Conservation (phyloP, 1,140 invertebrate species). For the Alviniconcha marisindica region DNA sequence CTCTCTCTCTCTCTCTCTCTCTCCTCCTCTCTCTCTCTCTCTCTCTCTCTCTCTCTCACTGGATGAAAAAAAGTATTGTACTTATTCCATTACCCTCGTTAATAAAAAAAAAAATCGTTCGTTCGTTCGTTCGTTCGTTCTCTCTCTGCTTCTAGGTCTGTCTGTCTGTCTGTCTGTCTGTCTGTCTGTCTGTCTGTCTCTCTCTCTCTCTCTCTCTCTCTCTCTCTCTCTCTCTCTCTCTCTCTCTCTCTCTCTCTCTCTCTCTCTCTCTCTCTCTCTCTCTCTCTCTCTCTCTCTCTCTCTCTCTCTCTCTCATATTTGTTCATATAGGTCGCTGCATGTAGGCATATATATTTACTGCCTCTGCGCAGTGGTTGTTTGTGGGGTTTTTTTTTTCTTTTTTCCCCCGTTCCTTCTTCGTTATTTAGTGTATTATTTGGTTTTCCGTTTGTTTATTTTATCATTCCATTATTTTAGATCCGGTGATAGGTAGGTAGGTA, state of each 20-base stretch:
- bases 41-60: slow-evolving; percentile 50
- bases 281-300: slow-evolving; percentile 23
- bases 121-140: slow-evolving; percentile 19
- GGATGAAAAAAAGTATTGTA: no score
- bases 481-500: no score
- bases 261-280: not conserved
- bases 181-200: slow-evolving; percentile 15
- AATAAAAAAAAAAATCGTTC: no score
- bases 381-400: no score
- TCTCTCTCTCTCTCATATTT: not conserved
- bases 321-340: no score
- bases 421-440: no score
- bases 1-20: slow-evolving; percentile 5
- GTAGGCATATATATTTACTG: no score
- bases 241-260: slow-evolving; percentile 29
- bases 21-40: slow-evolving; percentile 18
- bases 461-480: no score
- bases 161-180: slow-evolving; percentile 14
- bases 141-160: slow-evolving; percentile 7
- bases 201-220: slow-evolving; percentile 25
- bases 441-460: no score
- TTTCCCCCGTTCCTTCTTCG: no score
- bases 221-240: slow-evolving; percentile 29
- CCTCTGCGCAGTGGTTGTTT: no score
- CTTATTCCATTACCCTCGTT: slow-evolving; percentile 6